Conservation (phyloP, 2,113 vertebrate genomes). For the Anas platyrhynchos region DNA sequence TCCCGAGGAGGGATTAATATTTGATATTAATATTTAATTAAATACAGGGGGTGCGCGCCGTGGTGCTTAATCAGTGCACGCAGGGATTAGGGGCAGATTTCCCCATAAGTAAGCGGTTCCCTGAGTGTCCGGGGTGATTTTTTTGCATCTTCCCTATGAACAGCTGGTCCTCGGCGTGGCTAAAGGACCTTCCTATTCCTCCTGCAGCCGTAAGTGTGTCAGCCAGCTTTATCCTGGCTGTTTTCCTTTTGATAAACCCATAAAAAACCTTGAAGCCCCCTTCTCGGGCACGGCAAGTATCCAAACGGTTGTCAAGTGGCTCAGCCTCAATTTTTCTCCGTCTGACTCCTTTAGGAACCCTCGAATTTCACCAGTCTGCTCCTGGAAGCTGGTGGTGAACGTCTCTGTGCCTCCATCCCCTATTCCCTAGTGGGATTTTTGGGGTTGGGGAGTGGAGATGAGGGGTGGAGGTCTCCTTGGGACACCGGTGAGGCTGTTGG, state of each 20-base stretch:
- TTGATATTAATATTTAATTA: constrained; percentile 21
- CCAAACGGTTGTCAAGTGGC: not conserved
- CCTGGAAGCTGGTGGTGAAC: not conserved
- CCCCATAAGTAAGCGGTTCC: not conserved
- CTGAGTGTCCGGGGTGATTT: not conserved
- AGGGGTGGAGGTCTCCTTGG: not conserved
- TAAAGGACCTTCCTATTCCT: not conserved
- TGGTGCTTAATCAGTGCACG: constrained; percentile 25
- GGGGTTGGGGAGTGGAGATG: not conserved
- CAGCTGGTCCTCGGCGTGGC: not conserved
- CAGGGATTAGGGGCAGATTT: constrained; percentile 51
- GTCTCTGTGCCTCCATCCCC: not conserved
- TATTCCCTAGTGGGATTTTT: accelerated
- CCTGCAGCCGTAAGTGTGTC: not conserved
- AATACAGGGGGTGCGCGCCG: not conserved
- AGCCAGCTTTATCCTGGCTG: not conserved
- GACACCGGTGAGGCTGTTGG: accelerated
- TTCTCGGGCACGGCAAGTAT: not conserved
- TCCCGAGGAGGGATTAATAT: constrained; percentile 51
- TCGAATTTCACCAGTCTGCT: not conserved
- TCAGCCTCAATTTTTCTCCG: not conserved
- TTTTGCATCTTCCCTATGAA: not conserved
- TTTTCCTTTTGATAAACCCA: not conserved
- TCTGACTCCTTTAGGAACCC: not conserved
- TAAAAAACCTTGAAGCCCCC: not conserved